Conservation (phyloP, 2,888 invertebrate species). For the Apotomis betuletana region DNA sequence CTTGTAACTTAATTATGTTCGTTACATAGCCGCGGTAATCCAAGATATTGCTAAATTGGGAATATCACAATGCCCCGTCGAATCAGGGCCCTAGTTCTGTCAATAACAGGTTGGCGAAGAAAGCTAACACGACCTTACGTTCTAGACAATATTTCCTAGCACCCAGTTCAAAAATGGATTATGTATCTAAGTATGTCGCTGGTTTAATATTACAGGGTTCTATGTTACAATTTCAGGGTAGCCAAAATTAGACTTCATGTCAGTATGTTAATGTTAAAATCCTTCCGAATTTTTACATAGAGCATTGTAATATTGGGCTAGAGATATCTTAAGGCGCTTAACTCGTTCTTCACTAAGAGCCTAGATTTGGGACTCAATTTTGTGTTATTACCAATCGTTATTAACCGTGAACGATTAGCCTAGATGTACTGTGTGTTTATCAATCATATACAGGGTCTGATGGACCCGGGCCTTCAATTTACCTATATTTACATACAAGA, state of each 20-base stretch:
- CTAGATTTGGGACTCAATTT: constrained; percentile 48
- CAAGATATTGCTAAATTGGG: no score
- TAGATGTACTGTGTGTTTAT: constrained; percentile 55
- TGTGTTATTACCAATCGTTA: constrained; percentile 60
- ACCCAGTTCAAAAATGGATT: background rate
- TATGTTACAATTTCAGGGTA: no score
- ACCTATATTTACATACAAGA: constrained; percentile 52
- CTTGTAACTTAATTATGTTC: no score
- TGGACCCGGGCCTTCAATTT: constrained; percentile 46
- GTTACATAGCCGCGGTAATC: no score
- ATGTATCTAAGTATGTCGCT: no score
- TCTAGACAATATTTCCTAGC: constrained; percentile 10
- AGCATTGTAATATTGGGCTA: background rate
- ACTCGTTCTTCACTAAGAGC: background rate
- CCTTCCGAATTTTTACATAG: no score
- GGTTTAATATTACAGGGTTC: no score
- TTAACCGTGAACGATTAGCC: constrained; percentile 62
- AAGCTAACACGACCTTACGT: constrained; percentile 16
- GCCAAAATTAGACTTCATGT: no score
- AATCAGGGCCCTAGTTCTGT: background rate
- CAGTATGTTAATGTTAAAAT: no score
- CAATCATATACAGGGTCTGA: constrained; percentile 53
- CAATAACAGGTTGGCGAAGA: constrained; percentile 30
- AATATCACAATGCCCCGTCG: no score
- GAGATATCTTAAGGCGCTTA: constrained; percentile 2